Percentiles rank a stretch among this genome's conserved stretches.
Conservation (phyloP, 2,797 vertebrate genomes). For the Anabacerthia variegaticeps region DNA sequence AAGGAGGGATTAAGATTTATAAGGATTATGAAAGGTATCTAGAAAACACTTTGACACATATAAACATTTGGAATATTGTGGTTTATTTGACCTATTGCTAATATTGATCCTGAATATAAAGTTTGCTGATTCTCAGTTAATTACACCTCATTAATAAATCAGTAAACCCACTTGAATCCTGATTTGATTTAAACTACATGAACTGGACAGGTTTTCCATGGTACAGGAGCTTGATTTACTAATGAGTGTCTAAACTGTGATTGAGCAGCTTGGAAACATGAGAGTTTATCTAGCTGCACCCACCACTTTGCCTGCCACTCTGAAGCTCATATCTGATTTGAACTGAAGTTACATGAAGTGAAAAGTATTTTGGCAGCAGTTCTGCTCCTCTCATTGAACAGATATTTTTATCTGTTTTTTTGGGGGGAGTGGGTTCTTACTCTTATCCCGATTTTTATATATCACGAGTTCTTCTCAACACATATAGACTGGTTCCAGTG, state of each 20-base stretch:
- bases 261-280: not conserved
- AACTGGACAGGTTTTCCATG: not conserved
- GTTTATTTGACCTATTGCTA: not conserved
- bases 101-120: not conserved
- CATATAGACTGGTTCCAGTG: not conserved
- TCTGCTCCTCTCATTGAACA: not conserved
- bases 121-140: not conserved
- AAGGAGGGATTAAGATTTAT: not conserved
- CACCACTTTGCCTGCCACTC: not conserved
- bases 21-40: not conserved
- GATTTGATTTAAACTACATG: not conserved
- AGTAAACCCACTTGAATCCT: not conserved
- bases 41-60: not conserved
- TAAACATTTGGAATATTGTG: not conserved
- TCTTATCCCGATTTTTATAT: not conserved
- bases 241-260: not conserved
- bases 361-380: not conserved
- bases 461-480: not conserved
- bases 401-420: not conserved
- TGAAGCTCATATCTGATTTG: not conserved
- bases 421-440: not conserved
- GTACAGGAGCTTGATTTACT: not conserved
- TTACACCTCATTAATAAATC: not conserved
- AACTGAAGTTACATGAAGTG: not conserved
- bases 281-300: not conserved